Conservation (phyloP, 1,140 invertebrate species). For the Glomeris maerens region DNA sequence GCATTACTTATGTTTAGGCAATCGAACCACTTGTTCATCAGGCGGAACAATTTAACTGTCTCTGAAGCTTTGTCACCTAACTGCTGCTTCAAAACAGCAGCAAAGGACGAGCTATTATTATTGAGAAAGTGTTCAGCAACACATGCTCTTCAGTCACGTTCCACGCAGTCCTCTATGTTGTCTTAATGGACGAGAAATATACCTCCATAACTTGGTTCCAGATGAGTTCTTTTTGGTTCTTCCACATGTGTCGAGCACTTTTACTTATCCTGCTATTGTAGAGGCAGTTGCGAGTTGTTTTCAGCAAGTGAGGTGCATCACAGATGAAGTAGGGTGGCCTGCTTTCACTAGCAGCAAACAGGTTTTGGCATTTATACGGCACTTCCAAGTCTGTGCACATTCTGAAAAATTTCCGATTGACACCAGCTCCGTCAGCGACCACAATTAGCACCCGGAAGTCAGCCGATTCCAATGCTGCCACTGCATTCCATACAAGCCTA, state of each 20-base stretch:
- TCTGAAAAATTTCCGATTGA: not conserved
- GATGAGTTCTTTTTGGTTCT: not conserved
- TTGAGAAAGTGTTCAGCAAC: not conserved
- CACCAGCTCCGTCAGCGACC: constrained; percentile 2
- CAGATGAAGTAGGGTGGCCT: constrained; percentile 1
- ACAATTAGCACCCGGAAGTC: not conserved
- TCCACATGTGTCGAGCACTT: not conserved
- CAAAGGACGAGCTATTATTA: not conserved
- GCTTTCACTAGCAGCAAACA: not conserved
- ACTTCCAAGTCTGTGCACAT: not conserved
- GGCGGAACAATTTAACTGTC: not conserved
- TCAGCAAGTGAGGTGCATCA: constrained; percentile 2
- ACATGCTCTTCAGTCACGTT: not conserved
- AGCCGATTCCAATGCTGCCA: not conserved
- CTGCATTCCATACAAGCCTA: not conserved
- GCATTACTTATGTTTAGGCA: not conserved
- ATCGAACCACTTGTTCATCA: constrained; percentile 2
- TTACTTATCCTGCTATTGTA: not conserved
- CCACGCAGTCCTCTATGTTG: not conserved
- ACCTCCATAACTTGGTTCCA: not conserved
- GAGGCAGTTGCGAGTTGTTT: constrained; percentile 4
- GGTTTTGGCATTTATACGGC: not conserved
- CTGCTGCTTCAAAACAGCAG: not conserved
- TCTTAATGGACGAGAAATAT: not conserved
- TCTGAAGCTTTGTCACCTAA: not conserved